Evolutionary conservation across 92 coral and sea anemone genomes (phyloP), one percentile per base, ranked within the genome.

Genomic region (Umimayanthus kanabou): DNA sequence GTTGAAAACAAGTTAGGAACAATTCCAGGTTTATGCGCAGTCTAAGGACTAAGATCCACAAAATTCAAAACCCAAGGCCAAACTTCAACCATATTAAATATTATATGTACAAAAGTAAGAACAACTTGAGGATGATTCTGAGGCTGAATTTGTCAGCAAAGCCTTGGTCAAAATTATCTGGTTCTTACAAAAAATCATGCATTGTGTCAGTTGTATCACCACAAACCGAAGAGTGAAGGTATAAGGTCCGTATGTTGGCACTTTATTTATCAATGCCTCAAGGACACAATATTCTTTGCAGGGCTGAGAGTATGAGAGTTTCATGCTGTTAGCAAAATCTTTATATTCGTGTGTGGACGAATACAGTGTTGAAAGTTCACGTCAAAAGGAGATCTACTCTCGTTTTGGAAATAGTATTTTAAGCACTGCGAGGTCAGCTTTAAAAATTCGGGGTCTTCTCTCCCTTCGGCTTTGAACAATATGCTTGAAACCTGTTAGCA

Each of bases 331-430:
- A 71, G 16, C 26, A 47, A 58, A 42, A 83, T 45, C 39, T 26
- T 42, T 83, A 50, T 26, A 55, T 83, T 70, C 78, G 79, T 75
- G 50, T 75, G 45, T 61, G 26, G 3, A 23, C 79, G 79, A 75
- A 83, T 28, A 29, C 87, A 45, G 87, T 13, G 87, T 11, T 83
- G 87, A 83, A 83, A 83, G 87, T 73, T 83, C 87, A 71, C 79
- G 90, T 90, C 92, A 90, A 64, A 64, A 37, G 29, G 80, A 78
- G 18, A 18, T 83, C 73, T 85, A 84, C 11, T 76, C 76, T 78
- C 88, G 74, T 74, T 89, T 89, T 78, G 39, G 69, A 89, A 86
- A 92, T 92, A 89, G 94, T 78, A 89, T 89, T 86, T 92, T 92
- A 92, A 92, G 92, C 86, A 74, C 78, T 69, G 87, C 42, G 58